phyloP scores from a whole-genome alignment of 2,113 vertebrate species.

The Azemiops feae region DNA sequence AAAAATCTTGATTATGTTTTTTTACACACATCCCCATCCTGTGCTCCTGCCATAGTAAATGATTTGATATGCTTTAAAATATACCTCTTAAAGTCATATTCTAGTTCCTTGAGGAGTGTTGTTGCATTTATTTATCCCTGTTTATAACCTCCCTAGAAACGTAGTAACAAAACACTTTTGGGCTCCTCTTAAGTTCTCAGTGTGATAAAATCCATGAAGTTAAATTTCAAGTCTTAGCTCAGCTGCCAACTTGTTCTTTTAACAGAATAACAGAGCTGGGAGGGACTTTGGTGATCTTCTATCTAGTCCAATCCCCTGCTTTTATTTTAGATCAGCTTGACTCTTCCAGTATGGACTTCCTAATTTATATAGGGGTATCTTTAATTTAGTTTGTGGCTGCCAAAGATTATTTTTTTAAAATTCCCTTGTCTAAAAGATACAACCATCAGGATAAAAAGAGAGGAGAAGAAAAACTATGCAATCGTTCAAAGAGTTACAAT shows the following conservation, averaged over 20 bases:
- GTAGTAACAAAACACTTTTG: background rate
- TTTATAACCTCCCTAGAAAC: background rate
- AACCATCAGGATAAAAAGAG: background rate
- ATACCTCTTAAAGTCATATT: background rate
- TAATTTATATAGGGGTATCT: background rate
- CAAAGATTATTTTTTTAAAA: background rate
- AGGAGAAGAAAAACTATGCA: background rate
- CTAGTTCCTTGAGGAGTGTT: background rate
- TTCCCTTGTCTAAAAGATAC: background rate
- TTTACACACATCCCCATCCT: background rate
- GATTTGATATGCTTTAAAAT: background rate
- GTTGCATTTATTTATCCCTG: background rate
- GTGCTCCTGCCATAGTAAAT: background rate
- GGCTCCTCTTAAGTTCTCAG: background rate
- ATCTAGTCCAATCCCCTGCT: too few relatives aligned
- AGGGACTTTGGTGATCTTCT: too few relatives aligned
- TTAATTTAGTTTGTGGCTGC: background rate
- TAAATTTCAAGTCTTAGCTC: background rate
- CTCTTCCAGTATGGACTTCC: background rate
- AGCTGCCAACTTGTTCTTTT: background rate
- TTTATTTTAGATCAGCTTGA: background rate
- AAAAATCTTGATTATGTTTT: background rate
- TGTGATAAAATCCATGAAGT: background rate
- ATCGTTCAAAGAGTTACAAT: background rate
- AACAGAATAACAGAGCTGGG: too few relatives aligned